Conservation (phyloP, 2,888 invertebrate genomes). For the Eupelmus urozonus region DNA sequence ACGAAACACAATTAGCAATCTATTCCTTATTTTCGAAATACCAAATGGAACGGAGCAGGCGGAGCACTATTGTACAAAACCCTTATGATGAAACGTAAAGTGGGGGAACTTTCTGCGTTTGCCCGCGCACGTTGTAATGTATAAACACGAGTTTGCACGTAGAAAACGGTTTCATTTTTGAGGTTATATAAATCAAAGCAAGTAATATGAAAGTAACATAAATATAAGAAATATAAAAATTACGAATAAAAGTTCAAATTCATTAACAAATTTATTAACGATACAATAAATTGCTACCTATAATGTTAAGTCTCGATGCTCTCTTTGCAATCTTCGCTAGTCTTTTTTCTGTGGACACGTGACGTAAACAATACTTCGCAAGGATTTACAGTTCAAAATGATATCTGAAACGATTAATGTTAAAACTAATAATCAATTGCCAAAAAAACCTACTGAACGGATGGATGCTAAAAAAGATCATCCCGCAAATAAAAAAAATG, state of each 20-base stretch:
- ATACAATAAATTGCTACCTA: not conserved
- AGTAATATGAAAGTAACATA: not conserved
- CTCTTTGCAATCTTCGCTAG: not conserved
- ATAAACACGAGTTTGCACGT: no score
- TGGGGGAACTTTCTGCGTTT: no score
- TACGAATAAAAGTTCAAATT: not conserved
- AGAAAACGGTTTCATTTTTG: constrained; percentile 28
- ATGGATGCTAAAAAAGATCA: constrained; percentile 13
- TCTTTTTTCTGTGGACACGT: constrained; percentile 10
- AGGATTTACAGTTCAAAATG: constrained; percentile 20
- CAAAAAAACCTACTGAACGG: not conserved
- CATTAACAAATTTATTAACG: not conserved
- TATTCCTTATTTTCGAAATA: no score
- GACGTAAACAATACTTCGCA: not conserved
- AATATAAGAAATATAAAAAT: not conserved
- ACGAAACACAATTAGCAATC: no score
- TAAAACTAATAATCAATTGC: not conserved
- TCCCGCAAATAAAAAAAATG: constrained; percentile 20
- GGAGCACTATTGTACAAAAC: no score
- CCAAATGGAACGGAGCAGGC: no score
- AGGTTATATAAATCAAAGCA: constrained; percentile 35
- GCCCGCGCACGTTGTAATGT: no score
- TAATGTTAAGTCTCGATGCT: not conserved
- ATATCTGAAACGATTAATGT: constrained; percentile 20
- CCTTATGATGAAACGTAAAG: no score